Conservation (phyloP, 2,797 vertebrate species). For the Coranthus polyacanthus region DNA sequence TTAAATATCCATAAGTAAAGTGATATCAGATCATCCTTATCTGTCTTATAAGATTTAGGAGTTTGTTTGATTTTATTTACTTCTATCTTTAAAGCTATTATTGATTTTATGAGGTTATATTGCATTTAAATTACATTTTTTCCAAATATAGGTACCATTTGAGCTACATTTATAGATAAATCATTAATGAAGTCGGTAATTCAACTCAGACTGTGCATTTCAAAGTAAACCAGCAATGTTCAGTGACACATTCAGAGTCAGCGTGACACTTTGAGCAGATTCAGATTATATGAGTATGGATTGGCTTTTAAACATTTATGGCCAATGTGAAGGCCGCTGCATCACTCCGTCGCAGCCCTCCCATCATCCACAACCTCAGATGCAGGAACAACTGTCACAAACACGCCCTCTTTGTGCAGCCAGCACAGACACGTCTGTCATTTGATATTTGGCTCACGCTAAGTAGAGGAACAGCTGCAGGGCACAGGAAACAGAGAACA, state of each 20-base stretch:
- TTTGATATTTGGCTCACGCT: slow-evolving; percentile 80
- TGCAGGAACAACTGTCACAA: slow-evolving; percentile 72
- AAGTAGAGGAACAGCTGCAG: slow-evolving; percentile 79
- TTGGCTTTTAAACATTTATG: slow-evolving; percentile 39
- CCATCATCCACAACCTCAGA: slow-evolving; percentile 63
- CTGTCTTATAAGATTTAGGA: not conserved
- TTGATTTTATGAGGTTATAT: too few species aligned
- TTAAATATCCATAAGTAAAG: slow-evolving; percentile 6
- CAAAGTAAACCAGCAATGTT: not conserved
- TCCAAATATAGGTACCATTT: too few species aligned
- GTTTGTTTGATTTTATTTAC: not conserved
- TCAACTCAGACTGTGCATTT: not conserved
- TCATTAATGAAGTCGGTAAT: not conserved
- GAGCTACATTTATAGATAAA: too few species aligned
- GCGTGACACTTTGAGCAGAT: not conserved
- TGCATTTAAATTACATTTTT: too few species aligned
- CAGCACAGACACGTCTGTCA: slow-evolving; percentile 76
- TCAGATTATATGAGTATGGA: not conserved
- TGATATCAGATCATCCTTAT: not conserved
- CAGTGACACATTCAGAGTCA: not conserved
- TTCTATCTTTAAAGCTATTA: too few species aligned
- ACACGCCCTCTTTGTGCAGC: slow-evolving; percentile 74
- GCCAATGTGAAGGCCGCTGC: slow-evolving; percentile 26
- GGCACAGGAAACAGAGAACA: slow-evolving; percentile 73
- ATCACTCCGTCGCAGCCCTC: slow-evolving; percentile 11